Evolutionary conservation across 2,113 vertebrate genomes (phyloP).

Genomic region (Bujurquina vittata): DNA sequence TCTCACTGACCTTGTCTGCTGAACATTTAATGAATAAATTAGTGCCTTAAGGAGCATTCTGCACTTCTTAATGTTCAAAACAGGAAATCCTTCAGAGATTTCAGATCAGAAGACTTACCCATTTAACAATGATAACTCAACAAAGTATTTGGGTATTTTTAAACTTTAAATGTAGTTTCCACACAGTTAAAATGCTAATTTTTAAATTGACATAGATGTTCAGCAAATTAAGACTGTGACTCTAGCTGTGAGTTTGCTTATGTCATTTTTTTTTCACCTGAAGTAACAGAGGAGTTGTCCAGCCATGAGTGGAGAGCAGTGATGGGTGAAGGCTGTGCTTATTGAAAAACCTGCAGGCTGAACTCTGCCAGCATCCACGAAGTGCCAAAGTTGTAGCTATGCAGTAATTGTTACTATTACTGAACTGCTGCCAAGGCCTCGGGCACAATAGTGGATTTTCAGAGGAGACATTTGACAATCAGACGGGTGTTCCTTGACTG

Average conservation of each 20-base stretch:
- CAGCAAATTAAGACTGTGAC: neutral
- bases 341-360: neutral
- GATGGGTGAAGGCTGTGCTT: neutral
- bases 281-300: neutral
- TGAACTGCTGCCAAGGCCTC: slow-evolving; percentile 5
- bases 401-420: slow-evolving; percentile 6
- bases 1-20: neutral
- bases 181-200: neutral
- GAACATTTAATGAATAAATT: neutral
- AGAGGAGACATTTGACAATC: neutral
- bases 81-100: neutral
- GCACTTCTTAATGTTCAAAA: neutral
- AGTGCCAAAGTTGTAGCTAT: slow-evolving; percentile 4
- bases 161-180: neutral
- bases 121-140: neutral
- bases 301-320: neutral
- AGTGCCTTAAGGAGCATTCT: neutral
- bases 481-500: slow-evolving; percentile 3
- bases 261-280: neutral
- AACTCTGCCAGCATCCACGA: neutral
- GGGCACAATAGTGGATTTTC: slow-evolving; percentile 12
- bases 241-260: neutral
- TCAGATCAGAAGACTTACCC: neutral
- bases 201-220: neutral
- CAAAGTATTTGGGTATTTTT: neutral